Conservation (phyloP, 2,888 invertebrate species). For the Erebia epiphron region DNA sequence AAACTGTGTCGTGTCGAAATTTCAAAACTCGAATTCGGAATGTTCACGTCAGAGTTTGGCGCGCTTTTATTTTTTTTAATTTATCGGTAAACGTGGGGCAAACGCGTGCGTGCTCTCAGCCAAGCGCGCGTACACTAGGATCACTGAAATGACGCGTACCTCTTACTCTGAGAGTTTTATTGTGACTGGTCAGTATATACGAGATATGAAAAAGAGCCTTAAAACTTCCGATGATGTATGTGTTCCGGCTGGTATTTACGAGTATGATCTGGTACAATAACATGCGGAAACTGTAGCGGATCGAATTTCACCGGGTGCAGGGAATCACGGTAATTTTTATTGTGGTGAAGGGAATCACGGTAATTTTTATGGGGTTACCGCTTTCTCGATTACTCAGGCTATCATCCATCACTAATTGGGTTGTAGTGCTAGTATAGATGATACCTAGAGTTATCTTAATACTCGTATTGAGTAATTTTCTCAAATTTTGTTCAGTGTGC, state of each 20-base stretch:
- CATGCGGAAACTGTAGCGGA: constrained; percentile 50
- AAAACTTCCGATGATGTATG: constrained; percentile 73
- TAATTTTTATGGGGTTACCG: constrained; percentile 22
- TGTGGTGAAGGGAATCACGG: constrained; percentile 38
- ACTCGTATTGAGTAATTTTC: no score
- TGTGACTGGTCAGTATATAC: constrained; percentile 55
- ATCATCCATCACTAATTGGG: neutral
- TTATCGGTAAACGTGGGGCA: constrained; percentile 41
- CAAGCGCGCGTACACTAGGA: constrained; percentile 71
- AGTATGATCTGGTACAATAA: constrained; percentile 43
- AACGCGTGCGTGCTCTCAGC: constrained; percentile 61
- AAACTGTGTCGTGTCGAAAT: constrained; percentile 47
- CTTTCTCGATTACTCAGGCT: constrained; percentile 20
- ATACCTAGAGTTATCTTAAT: no score
- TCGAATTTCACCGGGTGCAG: constrained; percentile 40
- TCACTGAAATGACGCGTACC: constrained; percentile 52
- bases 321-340: constrained; percentile 36
- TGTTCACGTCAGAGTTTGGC: constrained; percentile 54
- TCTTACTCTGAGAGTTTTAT: constrained; percentile 65
- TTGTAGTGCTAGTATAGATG: no score
- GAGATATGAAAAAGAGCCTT: constrained; percentile 40
- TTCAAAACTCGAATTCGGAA: constrained; percentile 49
- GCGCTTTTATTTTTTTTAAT: constrained; percentile 47
- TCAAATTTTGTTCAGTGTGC: no score
- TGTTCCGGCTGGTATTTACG: constrained; percentile 63